A percentile compares a stretch with the other conserved stretches of the same genome.
Conservation (phyloP, 2,797 vertebrate genomes). For the Scolopax bukidnonensis region DNA sequence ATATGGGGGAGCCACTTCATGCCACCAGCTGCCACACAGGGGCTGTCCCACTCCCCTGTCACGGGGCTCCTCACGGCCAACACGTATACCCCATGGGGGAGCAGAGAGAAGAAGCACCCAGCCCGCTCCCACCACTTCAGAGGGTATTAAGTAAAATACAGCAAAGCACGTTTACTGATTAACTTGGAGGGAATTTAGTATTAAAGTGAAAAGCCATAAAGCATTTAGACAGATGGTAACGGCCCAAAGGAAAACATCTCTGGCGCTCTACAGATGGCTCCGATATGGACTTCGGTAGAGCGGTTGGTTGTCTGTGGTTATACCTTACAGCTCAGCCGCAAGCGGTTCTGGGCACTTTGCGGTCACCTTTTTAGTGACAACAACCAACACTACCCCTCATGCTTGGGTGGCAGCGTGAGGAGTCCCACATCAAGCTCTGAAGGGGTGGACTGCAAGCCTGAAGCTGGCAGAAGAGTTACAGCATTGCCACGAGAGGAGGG, state of each 20-base stretch:
- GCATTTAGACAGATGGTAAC: slow-evolving; percentile 3
- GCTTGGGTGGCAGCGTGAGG: accelerated
- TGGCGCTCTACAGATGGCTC: background rate
- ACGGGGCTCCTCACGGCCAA: background rate
- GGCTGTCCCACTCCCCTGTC: background rate
- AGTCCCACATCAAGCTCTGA: background rate
- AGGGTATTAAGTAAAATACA: background rate
- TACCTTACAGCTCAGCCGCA: background rate
- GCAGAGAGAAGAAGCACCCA: background rate
- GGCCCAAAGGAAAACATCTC: background rate
- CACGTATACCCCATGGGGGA: accelerated
- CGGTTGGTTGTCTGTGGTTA: background rate
- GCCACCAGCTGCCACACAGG: no score
- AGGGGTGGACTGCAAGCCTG: background rate
- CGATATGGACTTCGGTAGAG: background rate
- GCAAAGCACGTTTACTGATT: background rate
- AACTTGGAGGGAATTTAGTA: slow-evolving; percentile 26
- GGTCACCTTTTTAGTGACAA: background rate
- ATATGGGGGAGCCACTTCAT: accelerated
- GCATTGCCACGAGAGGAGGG: background rate
- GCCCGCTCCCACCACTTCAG: accelerated
- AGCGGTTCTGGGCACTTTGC: accelerated
- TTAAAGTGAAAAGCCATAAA: slow-evolving; percentile 14
- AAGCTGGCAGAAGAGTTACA: background rate
- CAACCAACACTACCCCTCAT: background rate